phyloP scores from a whole-genome alignment of 2,888 invertebrate genomes.

The Acrobasis repandana region DNA sequence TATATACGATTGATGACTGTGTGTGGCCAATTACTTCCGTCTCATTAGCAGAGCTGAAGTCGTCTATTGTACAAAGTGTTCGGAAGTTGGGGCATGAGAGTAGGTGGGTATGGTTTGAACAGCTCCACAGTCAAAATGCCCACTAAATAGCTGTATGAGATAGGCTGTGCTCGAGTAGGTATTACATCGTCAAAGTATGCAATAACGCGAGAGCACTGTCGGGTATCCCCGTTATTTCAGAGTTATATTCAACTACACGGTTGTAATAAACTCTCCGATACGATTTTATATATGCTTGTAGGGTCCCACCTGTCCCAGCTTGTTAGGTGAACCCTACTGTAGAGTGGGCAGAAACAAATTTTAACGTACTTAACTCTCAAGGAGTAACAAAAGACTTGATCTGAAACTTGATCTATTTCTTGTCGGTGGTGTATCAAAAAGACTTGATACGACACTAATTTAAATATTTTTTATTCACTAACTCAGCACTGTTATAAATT shows the following conservation, averaged over 20 bases:
- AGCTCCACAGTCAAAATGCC: too few relatives aligned
- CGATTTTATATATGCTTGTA: background rate
- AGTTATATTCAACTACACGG: constrained; percentile 21
- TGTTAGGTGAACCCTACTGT: too few relatives aligned
- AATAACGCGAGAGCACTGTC: constrained; percentile 23
- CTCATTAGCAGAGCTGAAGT: background rate
- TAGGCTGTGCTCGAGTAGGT: background rate
- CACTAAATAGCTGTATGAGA: constrained; percentile 1
- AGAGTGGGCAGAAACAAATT: too few relatives aligned
- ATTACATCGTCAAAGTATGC: constrained; percentile 26
- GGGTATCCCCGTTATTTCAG: constrained; percentile 23
- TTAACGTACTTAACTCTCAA: too few relatives aligned
- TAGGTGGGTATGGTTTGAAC: background rate
- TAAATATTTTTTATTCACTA: too few relatives aligned
- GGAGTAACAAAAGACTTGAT: too few relatives aligned
- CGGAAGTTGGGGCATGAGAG: background rate
- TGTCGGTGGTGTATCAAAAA: too few relatives aligned
- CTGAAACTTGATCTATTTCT: too few relatives aligned
- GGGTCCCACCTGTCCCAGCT: too few relatives aligned
- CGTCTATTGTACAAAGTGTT: background rate
- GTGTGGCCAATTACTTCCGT: background rate
- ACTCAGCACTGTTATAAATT: too few relatives aligned
- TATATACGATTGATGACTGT: background rate
- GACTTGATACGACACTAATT: too few relatives aligned
- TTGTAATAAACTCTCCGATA: constrained; percentile 8